These are phyloP conservation scores for Sipha maydis DNA, from an alignment of 2,888 invertebrate species.

Conservation along the genomic window DNA sequence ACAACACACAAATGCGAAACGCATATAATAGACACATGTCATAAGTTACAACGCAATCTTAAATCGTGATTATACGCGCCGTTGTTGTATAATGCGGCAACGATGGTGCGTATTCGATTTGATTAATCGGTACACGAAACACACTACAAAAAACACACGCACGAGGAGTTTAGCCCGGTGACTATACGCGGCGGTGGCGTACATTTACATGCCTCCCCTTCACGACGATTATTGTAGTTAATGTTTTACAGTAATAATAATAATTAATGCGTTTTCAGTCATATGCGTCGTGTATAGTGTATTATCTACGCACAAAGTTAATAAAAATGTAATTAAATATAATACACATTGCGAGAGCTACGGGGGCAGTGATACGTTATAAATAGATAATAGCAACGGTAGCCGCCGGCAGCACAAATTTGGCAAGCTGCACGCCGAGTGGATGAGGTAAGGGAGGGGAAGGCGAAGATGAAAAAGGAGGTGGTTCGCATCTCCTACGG, in stretches of 20 bases:
- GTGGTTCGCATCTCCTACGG: neutral
- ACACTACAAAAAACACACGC: neutral
- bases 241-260: neutral
- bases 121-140: slow-evolving; percentile 35
- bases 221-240: neutral
- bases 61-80: slow-evolving; percentile 6
- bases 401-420: neutral
- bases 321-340: neutral
- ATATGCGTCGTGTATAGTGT: neutral
- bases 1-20: neutral
- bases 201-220: slow-evolving; percentile 2
- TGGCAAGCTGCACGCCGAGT: slow-evolving; percentile 4
- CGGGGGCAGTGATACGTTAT: neutral
- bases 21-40: neutral
- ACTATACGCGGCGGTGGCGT: slow-evolving; percentile 30
- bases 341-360: neutral
- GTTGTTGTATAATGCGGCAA: neutral
- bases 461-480: neutral
- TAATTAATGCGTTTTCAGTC: neutral
- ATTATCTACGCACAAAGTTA: neutral
- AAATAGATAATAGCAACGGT: neutral
- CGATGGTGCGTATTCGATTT: slow-evolving; percentile 21
- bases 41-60: neutral
- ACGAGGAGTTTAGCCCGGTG: slow-evolving; percentile 56
- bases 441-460: no score